Percentiles rank a stretch among this genome's conserved stretches.
phyloP scores from a whole-genome alignment of 2,797 vertebrate species.

The Intellagama lesueurii region DNA sequence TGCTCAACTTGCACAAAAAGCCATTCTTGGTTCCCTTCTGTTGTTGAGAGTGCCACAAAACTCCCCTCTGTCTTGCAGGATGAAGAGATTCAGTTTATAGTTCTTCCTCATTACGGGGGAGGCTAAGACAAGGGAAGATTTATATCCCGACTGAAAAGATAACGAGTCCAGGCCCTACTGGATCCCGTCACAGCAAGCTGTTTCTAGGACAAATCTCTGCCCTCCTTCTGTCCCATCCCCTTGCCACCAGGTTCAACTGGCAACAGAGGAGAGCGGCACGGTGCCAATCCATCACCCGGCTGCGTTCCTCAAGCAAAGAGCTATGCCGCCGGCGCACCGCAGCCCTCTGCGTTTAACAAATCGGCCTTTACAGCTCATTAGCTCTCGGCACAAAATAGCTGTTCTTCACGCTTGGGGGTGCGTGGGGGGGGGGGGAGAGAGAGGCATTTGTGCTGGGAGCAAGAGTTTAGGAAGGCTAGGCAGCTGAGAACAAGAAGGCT shows the following conservation, averaged over 20 bases:
- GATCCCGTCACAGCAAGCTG: slow-evolving; percentile 28
- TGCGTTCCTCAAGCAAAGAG: fast-evolving
- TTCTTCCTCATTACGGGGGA: too few species aligned
- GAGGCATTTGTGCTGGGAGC: slow-evolving; percentile 49
- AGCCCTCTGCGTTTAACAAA: slow-evolving; percentile 36
- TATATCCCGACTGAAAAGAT: neutral
- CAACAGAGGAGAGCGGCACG: slow-evolving; percentile 40
- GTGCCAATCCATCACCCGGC: slow-evolving; percentile 27
- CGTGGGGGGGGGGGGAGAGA: neutral
- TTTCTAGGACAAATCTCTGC: slow-evolving; percentile 16
- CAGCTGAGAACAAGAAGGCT: slow-evolving; percentile 55
- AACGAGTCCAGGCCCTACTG: slow-evolving; percentile 10
- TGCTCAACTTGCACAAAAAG: too few species aligned
- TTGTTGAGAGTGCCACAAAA: too few species aligned
- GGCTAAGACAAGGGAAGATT: neutral
- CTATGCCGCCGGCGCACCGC: slow-evolving; percentile 3
- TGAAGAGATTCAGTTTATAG: too few species aligned
- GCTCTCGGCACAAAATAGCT: slow-evolving; percentile 52
- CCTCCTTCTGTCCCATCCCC: slow-evolving; percentile 33
- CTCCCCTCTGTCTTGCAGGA: too few species aligned
- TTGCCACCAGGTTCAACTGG: slow-evolving; percentile 38
- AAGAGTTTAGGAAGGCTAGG: slow-evolving; percentile 58
- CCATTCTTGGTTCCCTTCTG: too few species aligned
- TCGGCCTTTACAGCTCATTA: slow-evolving; percentile 60
- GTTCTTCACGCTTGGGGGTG: slow-evolving; percentile 22